Conservation (phyloP, 2,113 vertebrate genomes). For the Mirza zaza region DNA sequence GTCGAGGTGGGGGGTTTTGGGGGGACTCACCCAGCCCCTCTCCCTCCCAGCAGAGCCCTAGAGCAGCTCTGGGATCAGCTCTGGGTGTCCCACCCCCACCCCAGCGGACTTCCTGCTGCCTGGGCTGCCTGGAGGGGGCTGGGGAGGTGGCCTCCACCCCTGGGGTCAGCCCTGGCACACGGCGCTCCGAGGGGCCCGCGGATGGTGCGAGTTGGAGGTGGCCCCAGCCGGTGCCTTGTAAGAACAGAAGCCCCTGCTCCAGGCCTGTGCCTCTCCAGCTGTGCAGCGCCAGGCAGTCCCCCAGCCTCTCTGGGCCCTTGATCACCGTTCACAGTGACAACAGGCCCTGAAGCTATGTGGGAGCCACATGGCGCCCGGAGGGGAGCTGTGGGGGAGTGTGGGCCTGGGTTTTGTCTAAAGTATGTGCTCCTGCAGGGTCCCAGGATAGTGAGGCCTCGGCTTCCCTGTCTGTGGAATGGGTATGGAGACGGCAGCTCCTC, state of each 20-base stretch:
- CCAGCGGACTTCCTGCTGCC: not conserved
- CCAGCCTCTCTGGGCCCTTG: not conserved
- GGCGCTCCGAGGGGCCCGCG: not conserved
- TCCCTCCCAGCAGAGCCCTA: too few relatives aligned
- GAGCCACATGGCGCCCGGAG: not conserved
- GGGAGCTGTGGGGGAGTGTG: not conserved
- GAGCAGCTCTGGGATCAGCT: too few relatives aligned
- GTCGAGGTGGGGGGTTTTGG: too few relatives aligned
- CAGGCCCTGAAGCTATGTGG: rapidly evolving
- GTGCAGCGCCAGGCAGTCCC: not conserved
- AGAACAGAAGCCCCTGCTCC: not conserved
- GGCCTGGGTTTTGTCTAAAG: not conserved
- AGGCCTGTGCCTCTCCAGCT: not conserved
- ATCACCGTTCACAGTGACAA: not conserved
- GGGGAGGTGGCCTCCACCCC: not conserved
- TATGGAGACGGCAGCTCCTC: not conserved
- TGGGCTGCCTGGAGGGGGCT: rapidly evolving
- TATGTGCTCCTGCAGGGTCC: not conserved
- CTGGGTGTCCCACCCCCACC: not conserved
- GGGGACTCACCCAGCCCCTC: too few relatives aligned
- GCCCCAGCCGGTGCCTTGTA: not conserved
- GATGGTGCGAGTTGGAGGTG: rapidly evolving
- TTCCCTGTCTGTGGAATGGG: not conserved
- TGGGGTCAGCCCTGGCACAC: not conserved
- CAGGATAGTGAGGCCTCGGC: not conserved